Percentiles rank a stretch among this genome's conserved stretches.
Conservation (phyloP, 2,888 invertebrate species). For the Anorthoa munda region DNA sequence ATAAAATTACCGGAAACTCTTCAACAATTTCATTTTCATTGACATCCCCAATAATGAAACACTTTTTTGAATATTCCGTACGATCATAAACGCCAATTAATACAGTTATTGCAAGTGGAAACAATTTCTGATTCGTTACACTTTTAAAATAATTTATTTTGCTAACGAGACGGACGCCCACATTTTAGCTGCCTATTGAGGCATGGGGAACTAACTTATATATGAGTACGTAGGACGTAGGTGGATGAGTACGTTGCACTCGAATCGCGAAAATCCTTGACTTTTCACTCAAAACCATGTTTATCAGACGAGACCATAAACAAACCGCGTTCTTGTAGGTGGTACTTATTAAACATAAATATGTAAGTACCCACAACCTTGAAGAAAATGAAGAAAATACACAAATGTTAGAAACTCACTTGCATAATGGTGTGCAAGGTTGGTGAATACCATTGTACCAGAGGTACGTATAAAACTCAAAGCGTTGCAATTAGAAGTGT, state of each 20-base stretch:
- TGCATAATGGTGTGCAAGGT: background rate
- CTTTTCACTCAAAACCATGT: slow-evolving; percentile 69
- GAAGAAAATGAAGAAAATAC: background rate
- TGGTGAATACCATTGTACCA: background rate
- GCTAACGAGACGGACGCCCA: background rate
- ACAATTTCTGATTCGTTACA: background rate
- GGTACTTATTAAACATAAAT: slow-evolving; percentile 13
- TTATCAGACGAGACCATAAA: background rate
- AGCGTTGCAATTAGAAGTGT: background rate
- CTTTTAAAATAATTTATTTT: slow-evolving; percentile 9
- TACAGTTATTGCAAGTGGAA: slow-evolving; percentile 4
- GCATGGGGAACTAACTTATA: slow-evolving; percentile 68
- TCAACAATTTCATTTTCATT: background rate
- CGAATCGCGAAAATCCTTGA: slow-evolving; percentile 71
- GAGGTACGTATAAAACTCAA: background rate
- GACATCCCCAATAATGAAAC: background rate
- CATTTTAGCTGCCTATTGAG: slow-evolving; percentile 66
- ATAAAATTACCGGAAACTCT: background rate
- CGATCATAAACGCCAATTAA: slow-evolving; percentile 6
- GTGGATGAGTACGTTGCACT: slow-evolving; percentile 74
- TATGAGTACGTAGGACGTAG: slow-evolving; percentile 70
- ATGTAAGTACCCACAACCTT: background rate
- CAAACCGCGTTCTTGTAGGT: slow-evolving; percentile 11
- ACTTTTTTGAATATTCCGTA: slow-evolving; percentile 1
- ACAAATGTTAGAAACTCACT: background rate